Base-by-base conservation (phyloP, 2,113 vertebrate genomes). In the Anhinga rufa region DNA sequence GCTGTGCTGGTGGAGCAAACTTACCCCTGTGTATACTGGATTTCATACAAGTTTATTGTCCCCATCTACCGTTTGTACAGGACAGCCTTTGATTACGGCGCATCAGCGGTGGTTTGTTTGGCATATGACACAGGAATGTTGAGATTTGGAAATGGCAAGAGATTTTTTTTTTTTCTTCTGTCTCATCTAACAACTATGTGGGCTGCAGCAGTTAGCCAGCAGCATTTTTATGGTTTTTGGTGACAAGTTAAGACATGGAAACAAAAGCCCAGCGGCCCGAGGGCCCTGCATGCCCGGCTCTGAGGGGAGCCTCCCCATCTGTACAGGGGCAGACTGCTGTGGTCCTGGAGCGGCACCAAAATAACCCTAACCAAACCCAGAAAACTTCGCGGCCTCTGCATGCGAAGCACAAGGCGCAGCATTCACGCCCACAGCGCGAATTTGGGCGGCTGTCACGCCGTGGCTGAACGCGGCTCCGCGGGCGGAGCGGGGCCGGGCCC, bases 171-270 rank as follows among this genome's bases (percentile, higher is more conserved):
- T 26, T 69, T 66, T 4, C 7, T 79, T 82, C 65, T 54, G 66
- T 80, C 82, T 95, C 94, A 95, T 92, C 82, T 52, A 10, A 91
- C 62, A 97, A 76, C 89, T 93, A 91, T 82, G 92, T 2, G 25
- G 61, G 46, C 64, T 74, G 40, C 74, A 86, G 71, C 77, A 70
- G 66, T 2, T 18, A 61, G n/a, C 29, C 80, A 94, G 77, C 76
- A 61, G 54, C 82, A 21, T 31, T 64, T 69, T 61, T 26, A 44
- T n/a, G 72, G 4, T 32, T 71, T 58, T 28, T 25, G 38, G 82
- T 80, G 86, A 62, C 75, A 78, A 93, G 58, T 92, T 75, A 26
- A 42, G 81, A 60, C 85, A 48, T 17, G 64, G 25, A 86, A 81
- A 84, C 77, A 84, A 78, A 90, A 92, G 52, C 69, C 5, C 6